Evolutionary conservation across 2,113 vertebrate genomes (phyloP), one percentile per base, ranked within the genome.

Genomic region (Actenoides lindsayi): DNA sequence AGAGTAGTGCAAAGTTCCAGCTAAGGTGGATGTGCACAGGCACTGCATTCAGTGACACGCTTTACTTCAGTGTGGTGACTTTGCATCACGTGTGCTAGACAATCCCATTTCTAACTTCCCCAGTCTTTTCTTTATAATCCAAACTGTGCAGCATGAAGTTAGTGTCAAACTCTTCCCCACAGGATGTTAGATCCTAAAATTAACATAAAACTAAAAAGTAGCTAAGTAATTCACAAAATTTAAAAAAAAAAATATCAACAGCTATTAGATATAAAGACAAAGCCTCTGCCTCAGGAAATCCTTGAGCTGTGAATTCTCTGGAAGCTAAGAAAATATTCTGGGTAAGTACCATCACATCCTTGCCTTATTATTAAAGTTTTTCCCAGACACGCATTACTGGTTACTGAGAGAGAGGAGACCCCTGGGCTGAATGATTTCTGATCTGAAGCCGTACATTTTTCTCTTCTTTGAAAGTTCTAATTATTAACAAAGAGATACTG

Each of bases 81-180:
- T 37, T 71, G 10, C 42, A 56, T 31, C 33, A 51, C n/a, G 15
- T 3, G 5, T 0, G 0, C 30, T 64, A 31, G 68, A 33, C 46
- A 59, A 71, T 39, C 42, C 31, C 71, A 4, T 46, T 89, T 87
- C 56, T 64, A 83, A 50, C 31, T 63, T 37, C 9, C 7, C 16
- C 20, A 48, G 23, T 60, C 9, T 86, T 88, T 73, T 87, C 37
- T 80, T 87, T 82, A 64, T 68, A 91, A 87, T 28, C 25, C 39
- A 80, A 70, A 71, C 19, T 33, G 14, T 65, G 23, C 53, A 79
- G 39, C 33, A 42, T 13, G 2, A 87, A 71, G 48, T 75, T 84
- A 78, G 5, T 50, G 37, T 67, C 37, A 83, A 93, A 93, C 42
- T 69, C 63, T 41, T 54, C 81, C 56, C 37, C 75, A 42, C 81